A percentile compares a stretch with the other conserved stretches of the same genome.
Conservation (phyloP, 2,797 vertebrate genomes). For the Premnoplex brunnescens region DNA sequence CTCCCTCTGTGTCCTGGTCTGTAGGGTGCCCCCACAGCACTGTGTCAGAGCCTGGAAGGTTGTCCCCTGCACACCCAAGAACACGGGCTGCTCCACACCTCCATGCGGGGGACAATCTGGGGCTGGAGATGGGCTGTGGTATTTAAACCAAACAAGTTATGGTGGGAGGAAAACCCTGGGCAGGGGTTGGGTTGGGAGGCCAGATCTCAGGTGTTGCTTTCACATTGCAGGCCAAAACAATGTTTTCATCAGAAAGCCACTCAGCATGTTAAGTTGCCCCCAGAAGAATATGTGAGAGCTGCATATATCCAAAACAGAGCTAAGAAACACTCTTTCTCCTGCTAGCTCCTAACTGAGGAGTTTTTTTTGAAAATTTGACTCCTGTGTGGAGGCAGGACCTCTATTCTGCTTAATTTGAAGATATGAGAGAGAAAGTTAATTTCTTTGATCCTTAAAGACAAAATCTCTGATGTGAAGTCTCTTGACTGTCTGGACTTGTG, state of each 20-base stretch:
- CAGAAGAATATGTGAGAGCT: not conserved
- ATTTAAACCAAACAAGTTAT: not conserved
- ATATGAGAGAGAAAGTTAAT: not conserved
- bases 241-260: not conserved
- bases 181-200: not conserved
- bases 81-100: not conserved
- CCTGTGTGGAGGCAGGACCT: not conserved
- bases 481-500: not conserved
- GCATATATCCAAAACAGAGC: not conserved
- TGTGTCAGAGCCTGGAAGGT: not conserved
- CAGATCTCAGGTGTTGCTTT: not conserved
- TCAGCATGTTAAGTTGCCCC: not conserved
- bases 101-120: accelerated
- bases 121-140: too few species aligned
- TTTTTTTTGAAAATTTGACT: not conserved
- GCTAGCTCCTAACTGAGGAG: not conserved
- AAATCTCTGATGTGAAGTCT: not conserved
- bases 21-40: accelerated
- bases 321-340: not conserved
- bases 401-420: not conserved
- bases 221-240: not conserved
- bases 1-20: not conserved
- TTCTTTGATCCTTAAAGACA: not conserved
- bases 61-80: accelerated
- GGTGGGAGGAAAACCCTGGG: not conserved